phyloP scores from a whole-genome alignment of 2,113 vertebrate species.

The Erinaceus europaeus region DNA sequence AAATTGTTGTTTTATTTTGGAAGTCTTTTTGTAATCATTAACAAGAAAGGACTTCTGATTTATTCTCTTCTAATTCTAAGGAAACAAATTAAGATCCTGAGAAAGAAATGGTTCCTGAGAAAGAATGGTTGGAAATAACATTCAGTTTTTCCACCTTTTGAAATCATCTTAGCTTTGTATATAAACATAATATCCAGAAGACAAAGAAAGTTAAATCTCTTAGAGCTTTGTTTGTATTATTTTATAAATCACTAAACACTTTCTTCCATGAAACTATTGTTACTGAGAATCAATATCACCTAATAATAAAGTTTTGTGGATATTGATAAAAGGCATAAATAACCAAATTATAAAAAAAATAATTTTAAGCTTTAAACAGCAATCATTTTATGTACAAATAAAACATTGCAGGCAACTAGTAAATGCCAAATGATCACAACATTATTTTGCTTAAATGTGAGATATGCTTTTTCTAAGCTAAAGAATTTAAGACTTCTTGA shows the following conservation, averaged over 20 bases:
- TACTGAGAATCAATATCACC: not conserved
- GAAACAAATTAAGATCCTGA: not conserved
- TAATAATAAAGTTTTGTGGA: not conserved
- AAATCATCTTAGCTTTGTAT: not conserved
- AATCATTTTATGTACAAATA: constrained; percentile 67
- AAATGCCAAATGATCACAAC: constrained; percentile 70
- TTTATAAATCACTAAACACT: not conserved
- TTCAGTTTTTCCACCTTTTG: not conserved
- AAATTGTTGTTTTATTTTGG: not conserved
- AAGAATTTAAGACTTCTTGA: constrained; percentile 62
- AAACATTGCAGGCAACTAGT: constrained; percentile 53
- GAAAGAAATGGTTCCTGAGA: not conserved
- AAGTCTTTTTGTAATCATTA: not conserved
- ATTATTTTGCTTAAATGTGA: constrained; percentile 70
- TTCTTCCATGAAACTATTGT: not conserved
- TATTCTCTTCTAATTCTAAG: not conserved
- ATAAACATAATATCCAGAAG: not conserved
- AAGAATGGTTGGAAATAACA: not conserved
- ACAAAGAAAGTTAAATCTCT: not conserved
- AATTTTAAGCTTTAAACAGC: constrained; percentile 60
- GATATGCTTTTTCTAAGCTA: constrained; percentile 34
- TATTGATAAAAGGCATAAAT: not conserved
- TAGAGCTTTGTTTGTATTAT: not conserved
- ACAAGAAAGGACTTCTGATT: not conserved
- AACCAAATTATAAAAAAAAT: not conserved